Evolutionary conservation across 1,140 invertebrate species (phyloP), one percentile per base, ranked within the genome.

Genomic region (Mactra quadrangularis): DNA sequence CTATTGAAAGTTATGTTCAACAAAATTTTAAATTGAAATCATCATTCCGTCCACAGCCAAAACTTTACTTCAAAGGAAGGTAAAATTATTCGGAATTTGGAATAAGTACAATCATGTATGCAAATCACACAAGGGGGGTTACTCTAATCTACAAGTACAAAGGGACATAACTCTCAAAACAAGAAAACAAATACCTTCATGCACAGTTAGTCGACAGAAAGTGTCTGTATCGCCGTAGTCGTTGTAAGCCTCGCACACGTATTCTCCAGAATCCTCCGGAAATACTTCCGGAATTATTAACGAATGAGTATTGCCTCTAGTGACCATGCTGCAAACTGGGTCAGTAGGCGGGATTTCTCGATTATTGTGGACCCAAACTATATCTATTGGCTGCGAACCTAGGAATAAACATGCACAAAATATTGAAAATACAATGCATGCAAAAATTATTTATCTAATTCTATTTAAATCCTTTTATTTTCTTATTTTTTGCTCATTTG

Each of bases 171-270:
- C 53, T 57, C 72, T 57, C 19, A 50, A 22, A 27, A 55, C 52
- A 22, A 55, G 47, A 50, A 68, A 13, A 41, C 41, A 3, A 47
- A 64, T 81, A 81, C 77, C 77, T 81, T 81, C 77, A 70, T 81
- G 77, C 64, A 92, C 89, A 74, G 33, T 60, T 1, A 92, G 68
- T 47, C 82, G 78, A 87, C 91, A 92, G 57, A 87, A 89, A 1
- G 93, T 93, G 78, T 93, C 92, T 72, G 97, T 97, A 94, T 99
- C 97, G 79, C 97, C 98, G 71, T 95, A 96, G 92, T 98, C 97
- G 93, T 98, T 98, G 94, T 98, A 98, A 55, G 97, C 97, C 93
- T 99, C 97, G 93, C 98, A 99, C 3, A 97, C 98, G 93, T 99
- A 99, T 33, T 96, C 97, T 59, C 98, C 98, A 90, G 95, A 94